A percentile compares a stretch with the other conserved stretches of the same genome.
phyloP scores from a whole-genome alignment of 2,888 invertebrate species.

The Drosophila barbarae region DNA sequence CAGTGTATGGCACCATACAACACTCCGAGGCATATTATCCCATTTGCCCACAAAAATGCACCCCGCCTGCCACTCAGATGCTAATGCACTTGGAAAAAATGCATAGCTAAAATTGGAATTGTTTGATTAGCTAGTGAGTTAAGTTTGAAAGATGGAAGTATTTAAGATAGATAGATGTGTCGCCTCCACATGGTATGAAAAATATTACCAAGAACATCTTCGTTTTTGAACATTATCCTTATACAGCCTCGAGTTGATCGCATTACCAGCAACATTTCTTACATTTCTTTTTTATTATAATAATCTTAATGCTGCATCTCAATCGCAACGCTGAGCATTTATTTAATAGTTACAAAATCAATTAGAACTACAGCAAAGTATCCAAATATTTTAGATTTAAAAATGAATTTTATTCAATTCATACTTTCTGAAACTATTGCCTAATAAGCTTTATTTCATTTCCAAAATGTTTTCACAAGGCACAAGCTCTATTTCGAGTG shows the following conservation, averaged over 20 bases:
- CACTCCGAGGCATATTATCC: constrained; percentile 38
- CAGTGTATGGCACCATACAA: constrained; percentile 48
- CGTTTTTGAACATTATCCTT: too few relatives aligned
- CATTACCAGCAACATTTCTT: background rate
- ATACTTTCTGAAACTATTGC: too few relatives aligned
- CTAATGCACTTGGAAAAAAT: constrained; percentile 11
- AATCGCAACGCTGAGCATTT: background rate
- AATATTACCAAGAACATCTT: background rate
- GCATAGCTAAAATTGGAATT: background rate
- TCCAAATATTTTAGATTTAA: too few relatives aligned
- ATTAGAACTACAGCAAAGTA: background rate
- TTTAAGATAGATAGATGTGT: background rate
- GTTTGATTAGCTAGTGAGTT: background rate
- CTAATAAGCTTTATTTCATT: background rate
- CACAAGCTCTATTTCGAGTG: too few relatives aligned
- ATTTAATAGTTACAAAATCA: background rate
- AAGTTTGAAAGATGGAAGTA: too few relatives aligned
- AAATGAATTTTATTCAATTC: too few relatives aligned
- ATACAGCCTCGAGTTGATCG: background rate
- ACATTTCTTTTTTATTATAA: background rate
- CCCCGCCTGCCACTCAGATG: constrained; percentile 40
- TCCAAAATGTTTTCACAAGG: background rate
- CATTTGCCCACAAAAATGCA: constrained; percentile 44
- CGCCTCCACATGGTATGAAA: background rate
- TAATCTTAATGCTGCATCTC: background rate